Conservation (phyloP, 2,113 vertebrate genomes). For the Rhea pennata region DNA sequence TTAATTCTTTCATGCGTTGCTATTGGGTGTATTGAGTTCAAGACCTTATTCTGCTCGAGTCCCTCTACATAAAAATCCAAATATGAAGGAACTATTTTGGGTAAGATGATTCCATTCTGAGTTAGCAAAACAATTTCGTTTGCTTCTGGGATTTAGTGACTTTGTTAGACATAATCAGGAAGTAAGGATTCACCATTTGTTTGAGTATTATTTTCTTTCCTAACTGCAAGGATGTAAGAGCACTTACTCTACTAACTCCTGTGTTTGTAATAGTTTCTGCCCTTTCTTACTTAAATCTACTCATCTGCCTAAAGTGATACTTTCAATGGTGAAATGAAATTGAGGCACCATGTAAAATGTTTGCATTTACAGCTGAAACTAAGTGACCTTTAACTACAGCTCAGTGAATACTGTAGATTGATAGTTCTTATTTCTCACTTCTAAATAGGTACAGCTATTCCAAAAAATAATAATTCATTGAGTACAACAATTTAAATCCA, state of each 20-base stretch:
- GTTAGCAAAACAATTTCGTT: background rate
- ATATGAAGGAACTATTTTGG: background rate
- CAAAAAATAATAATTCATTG: constrained; percentile 6
- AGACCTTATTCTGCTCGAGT: background rate
- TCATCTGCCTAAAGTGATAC: background rate
- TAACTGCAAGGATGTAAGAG: background rate
- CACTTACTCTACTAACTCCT: background rate
- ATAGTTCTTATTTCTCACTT: constrained; percentile 13
- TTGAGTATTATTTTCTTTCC: background rate
- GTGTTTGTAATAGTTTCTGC: background rate
- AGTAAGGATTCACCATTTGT: background rate
- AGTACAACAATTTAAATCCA: constrained; percentile 31
- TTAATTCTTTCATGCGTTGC: background rate
- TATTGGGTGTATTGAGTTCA: background rate
- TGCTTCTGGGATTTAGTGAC: background rate
- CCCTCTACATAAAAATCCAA: background rate
- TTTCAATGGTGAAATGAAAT: background rate
- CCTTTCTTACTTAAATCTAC: background rate
- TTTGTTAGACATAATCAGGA: background rate
- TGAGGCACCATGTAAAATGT: background rate
- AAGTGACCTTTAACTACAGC: constrained; percentile 39
- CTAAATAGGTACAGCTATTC: background rate
- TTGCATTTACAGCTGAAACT: constrained; percentile 41
- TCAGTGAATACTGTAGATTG: constrained; percentile 4
- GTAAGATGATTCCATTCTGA: background rate